These are phyloP conservation scores for Nycticorax nycticorax DNA, from an alignment of 2,113 vertebrate species.

Conservation along the genomic window DNA sequence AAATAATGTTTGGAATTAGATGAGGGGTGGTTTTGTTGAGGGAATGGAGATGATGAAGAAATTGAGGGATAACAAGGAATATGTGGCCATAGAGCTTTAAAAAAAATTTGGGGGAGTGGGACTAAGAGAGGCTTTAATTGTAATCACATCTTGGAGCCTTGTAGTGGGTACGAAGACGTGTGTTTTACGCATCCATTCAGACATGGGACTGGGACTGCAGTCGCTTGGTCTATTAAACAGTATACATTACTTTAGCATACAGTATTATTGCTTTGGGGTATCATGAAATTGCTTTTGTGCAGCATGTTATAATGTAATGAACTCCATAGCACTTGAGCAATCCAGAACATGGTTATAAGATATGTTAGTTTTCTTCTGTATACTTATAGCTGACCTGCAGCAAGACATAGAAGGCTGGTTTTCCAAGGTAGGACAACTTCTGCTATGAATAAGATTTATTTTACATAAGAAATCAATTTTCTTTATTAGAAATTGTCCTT, in stretches of 20 bases:
- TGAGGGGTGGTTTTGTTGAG: neutral
- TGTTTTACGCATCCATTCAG: neutral
- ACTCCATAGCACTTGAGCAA: neutral
- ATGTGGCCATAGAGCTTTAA: neutral
- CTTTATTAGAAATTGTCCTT: neutral
- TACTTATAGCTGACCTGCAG: neutral
- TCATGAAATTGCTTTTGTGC: conserved; percentile 9
- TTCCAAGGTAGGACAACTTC: neutral
- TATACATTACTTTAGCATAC: neutral
- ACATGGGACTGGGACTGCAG: neutral
- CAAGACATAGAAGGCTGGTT: neutral
- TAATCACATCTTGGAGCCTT: neutral
- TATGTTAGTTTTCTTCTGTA: neutral
- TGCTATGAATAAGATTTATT: neutral
- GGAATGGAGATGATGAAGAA: neutral
- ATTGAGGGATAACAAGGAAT: neutral
- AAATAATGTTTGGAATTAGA: neutral
- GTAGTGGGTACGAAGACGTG: neutral
- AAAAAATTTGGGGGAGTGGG: neutral
- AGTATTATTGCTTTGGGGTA: neutral
- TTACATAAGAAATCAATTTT: neutral
- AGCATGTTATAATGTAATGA: neutral
- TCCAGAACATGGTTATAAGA: neutral
- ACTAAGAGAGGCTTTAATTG: neutral
- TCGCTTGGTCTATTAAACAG: neutral